phyloP scores from a whole-genome alignment of 2,113 vertebrate species.

The Erythrolamprus reginae region DNA sequence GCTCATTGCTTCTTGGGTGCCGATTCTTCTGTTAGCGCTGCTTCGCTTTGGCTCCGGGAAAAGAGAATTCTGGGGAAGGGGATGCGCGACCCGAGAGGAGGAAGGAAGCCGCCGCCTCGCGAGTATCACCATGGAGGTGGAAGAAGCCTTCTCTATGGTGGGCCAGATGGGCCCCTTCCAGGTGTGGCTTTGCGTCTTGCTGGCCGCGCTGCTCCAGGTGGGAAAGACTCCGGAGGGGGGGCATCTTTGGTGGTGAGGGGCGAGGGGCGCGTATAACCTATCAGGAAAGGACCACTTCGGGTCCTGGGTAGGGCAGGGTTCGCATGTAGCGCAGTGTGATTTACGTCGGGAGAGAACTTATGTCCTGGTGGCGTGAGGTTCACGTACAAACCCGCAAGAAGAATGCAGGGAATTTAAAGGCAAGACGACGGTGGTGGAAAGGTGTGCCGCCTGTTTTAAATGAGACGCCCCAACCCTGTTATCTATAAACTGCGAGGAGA shows the following conservation, averaged over 20 bases:
- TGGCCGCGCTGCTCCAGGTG: slow-evolving; percentile 76
- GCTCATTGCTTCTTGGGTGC: no score
- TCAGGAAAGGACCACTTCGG: background rate
- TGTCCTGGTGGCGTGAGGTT: background rate
- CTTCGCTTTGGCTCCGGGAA: background rate
- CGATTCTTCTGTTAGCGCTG: background rate
- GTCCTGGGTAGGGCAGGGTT: background rate
- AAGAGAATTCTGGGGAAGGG: background rate
- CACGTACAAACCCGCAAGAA: background rate
- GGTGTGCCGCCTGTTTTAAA: background rate
- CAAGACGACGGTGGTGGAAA: background rate
- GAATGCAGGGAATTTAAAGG: background rate
- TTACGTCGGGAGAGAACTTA: background rate
- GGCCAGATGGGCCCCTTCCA: slow-evolving; percentile 77
- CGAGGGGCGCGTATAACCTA: background rate
- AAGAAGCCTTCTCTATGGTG: slow-evolving; percentile 70
- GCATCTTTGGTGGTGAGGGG: background rate
- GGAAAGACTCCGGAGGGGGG: slow-evolving; percentile 12
- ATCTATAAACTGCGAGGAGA: background rate
- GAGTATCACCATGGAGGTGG: slow-evolving; percentile 67
- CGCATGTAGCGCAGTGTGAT: background rate
- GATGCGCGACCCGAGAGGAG: slow-evolving; percentile 30
- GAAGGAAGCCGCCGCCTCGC: background rate
- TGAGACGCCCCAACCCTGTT: background rate
- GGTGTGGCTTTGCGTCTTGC: slow-evolving; percentile 71